Evolutionary conservation across 2,888 invertebrate species (phyloP).

Genomic region (Micoletzkya japonica): DNA sequence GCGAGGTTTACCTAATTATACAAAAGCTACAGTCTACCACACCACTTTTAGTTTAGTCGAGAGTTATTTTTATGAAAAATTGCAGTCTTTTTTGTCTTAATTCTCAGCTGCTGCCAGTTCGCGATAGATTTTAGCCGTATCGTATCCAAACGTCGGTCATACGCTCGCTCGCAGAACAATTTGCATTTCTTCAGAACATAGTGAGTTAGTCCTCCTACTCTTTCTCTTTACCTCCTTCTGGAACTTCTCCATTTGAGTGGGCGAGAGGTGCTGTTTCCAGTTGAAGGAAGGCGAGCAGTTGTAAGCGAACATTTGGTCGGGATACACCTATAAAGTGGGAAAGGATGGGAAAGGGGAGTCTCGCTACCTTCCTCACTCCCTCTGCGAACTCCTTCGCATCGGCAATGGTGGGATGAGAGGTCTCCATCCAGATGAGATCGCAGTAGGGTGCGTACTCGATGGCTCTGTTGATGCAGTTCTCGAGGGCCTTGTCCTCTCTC

Average conservation of each 20-base stretch:
- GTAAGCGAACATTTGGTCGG: conserved; percentile 63
- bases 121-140: too few relatives aligned
- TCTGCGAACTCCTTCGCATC: conserved; percentile 64
- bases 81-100: too few relatives aligned
- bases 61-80: too few relatives aligned
- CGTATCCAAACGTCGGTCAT: too few relatives aligned
- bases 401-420: conserved; percentile 63
- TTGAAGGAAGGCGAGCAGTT: conserved; percentile 65
- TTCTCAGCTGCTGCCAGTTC: too few relatives aligned
- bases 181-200: too few relatives aligned
- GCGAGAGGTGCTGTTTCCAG: conserved; percentile 64
- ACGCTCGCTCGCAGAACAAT: too few relatives aligned
- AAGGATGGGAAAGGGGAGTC: background rate
- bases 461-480: conserved; percentile 64
- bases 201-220: too few relatives aligned
- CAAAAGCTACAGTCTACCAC: too few relatives aligned
- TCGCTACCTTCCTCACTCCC: conserved; percentile 52
- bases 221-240: conserved; percentile 38
- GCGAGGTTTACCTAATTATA: too few relatives aligned
- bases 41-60: too few relatives aligned
- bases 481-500: conserved; percentile 54
- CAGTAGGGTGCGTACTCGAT: conserved; percentile 62
- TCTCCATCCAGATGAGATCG: conserved; percentile 66
- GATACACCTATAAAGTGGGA: conserved; percentile 41
- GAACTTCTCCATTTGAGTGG: conserved; percentile 63